Conservation (phyloP, 2,888 invertebrate species). For the Palloptera scutellata region DNA sequence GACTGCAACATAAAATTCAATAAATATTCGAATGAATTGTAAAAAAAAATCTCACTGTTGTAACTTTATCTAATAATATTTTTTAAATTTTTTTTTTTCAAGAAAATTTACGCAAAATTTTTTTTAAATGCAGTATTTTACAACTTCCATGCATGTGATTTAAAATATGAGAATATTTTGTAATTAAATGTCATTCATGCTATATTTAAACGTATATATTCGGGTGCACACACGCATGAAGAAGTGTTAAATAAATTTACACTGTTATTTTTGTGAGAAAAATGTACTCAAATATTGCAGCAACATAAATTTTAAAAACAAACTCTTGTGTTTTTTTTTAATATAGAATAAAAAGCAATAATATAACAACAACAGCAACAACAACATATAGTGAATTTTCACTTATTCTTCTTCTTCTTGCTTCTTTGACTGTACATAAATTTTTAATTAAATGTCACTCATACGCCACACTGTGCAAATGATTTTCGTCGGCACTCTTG, state of each 20-base stretch:
- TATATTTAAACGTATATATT: neutral
- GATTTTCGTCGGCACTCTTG: neutral
- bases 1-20: too few relatives aligned
- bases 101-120: slow-evolving; percentile 1
- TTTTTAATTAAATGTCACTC: slow-evolving; percentile 63
- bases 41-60: too few relatives aligned
- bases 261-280: too few relatives aligned
- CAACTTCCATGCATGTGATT: neutral
- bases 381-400: slow-evolving; percentile 33
- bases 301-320: too few relatives aligned
- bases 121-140: neutral
- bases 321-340: too few relatives aligned
- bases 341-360: neutral
- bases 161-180: slow-evolving; percentile 7
- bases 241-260: neutral
- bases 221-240: neutral
- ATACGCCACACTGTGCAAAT: slow-evolving; percentile 49
- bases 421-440: slow-evolving; percentile 22
- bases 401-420: slow-evolving; percentile 48
- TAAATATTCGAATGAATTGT: too few relatives aligned
- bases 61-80: too few relatives aligned
- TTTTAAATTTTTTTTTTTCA: slow-evolving; percentile 4
- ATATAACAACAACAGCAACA: neutral
- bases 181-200: slow-evolving; percentile 45
- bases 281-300: too few relatives aligned